Conservation (phyloP, 2,113 vertebrate genomes). For the Carettochelys insculpta region DNA sequence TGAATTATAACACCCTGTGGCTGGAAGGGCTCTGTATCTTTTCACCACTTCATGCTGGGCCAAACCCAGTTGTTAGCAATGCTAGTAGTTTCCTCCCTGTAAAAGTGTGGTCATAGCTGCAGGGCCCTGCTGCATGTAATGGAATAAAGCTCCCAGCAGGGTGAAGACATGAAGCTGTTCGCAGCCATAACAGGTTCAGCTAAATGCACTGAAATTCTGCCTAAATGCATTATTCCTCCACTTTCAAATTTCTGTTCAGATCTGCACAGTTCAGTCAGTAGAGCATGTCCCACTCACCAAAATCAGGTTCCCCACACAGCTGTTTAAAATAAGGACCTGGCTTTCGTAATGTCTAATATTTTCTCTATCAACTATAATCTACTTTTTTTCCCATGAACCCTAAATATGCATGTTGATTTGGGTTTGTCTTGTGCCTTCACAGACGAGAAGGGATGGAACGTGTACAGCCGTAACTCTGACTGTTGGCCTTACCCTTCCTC, state of each 20-base stretch:
- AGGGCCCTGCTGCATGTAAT: neutral
- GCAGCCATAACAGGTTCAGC: neutral
- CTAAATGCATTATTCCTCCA: neutral
- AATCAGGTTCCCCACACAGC: slow-evolving; percentile 35
- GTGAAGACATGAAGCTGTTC: neutral
- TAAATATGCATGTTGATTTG: neutral
- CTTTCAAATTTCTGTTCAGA: neutral
- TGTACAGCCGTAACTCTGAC: neutral
- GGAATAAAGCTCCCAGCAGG: neutral
- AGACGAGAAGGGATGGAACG: rapidly evolving
- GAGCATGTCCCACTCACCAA: slow-evolving; percentile 6
- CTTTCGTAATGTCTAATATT: slow-evolving; percentile 24
- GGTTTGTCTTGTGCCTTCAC: neutral
- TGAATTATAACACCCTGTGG: neutral
- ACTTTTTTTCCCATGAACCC: neutral
- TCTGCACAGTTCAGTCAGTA: neutral
- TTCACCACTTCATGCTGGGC: neutral
- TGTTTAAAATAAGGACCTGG: slow-evolving; percentile 8
- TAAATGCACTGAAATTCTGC: neutral
- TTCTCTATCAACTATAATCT: slow-evolving; percentile 8
- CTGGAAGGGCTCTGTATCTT: neutral
- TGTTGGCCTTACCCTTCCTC: neutral
- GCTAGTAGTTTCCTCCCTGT: neutral
- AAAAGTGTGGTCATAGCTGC: neutral
- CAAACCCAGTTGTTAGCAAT: neutral